Evolutionary conservation across 2,888 invertebrate genomes (phyloP), one percentile per base, ranked within the genome.

Genomic region (Arenicola marina): DNA sequence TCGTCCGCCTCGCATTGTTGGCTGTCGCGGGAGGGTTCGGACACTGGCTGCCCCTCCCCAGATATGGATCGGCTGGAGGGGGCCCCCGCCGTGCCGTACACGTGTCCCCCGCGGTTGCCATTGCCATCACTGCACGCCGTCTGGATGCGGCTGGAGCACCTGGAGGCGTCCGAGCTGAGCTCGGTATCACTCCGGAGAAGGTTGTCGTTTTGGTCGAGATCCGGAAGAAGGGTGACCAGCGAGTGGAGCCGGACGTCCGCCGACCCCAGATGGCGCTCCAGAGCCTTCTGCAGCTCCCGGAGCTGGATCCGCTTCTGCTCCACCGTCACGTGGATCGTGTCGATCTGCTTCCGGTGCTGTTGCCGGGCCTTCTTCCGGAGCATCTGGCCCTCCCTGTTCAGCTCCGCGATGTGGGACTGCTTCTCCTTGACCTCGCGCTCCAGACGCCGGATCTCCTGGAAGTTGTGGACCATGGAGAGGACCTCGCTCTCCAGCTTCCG

Each of bases 391-490:
- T 65, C 46, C 26, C 51, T 53, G 29, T 28, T 59, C 11, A 66
- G 51, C 15, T 66, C 66, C 2, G 24, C 28, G 18, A 66, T 55
- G 51, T 66, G 66, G 24, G 18, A 18, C 33, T 61, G 53, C 32
- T 66, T 66, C 59, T 66, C 66, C 21, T 54, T 61, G 4, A 66
- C 28, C 38, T 66, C 66, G 4, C 66, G 51, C 38, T 66, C 63
- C 31, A 66, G 53, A 7, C 63, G 46, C 29, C 60, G 24, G 21
- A 60, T 54, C 45, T 63, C 63, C 43, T 55, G 57, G 45, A 7
- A 18, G 45, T 53, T 59, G 26, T 63, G 63, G 0, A 60, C 2
- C 48, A 63, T 18, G 15, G 63, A 63, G 11, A 63, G 38, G 1
- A 56, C 28, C 43, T 63, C 63, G 15, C 60, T 33, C 48, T 63